Evolutionary conservation across 1,140 invertebrate genomes (phyloP).

Genomic region (Cheumatopsyche charites): DNA sequence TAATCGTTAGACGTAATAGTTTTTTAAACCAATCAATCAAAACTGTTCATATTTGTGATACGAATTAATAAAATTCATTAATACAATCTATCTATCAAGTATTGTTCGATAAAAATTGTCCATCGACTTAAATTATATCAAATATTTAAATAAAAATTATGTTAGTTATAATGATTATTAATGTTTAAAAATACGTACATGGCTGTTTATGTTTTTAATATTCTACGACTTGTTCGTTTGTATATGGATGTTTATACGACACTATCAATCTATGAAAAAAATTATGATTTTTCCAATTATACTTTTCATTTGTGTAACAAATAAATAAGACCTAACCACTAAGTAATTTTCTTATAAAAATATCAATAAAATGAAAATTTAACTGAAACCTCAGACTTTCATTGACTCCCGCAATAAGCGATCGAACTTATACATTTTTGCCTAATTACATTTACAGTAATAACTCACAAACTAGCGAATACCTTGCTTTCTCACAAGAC

Average conservation of each 20-base stretch:
- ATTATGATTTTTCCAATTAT: background rate
- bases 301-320: background rate
- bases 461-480: background rate
- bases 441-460: background rate
- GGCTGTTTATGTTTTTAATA: conserved; percentile 12
- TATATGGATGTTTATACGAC: conserved; percentile 8
- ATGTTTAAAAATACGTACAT: conserved; percentile 21
- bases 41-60: conserved; percentile 8
- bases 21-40: too few relatives aligned
- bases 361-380: conserved; percentile 31
- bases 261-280: background rate
- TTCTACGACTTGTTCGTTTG: conserved; percentile 17
- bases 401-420: too few relatives aligned
- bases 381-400: too few relatives aligned
- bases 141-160: conserved; percentile 18
- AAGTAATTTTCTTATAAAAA: conserved; percentile 32
- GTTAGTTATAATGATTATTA: conserved; percentile 24
- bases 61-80: background rate
- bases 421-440: too few relatives aligned
- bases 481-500: conserved; percentile 15
- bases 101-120: conserved; percentile 4
- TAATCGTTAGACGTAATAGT: too few relatives aligned
- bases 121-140: conserved; percentile 22
- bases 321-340: conserved; percentile 8
- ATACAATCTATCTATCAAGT: background rate